Conservation (phyloP, 2,888 invertebrate genomes). For the Drosophila vallismaia region DNA sequence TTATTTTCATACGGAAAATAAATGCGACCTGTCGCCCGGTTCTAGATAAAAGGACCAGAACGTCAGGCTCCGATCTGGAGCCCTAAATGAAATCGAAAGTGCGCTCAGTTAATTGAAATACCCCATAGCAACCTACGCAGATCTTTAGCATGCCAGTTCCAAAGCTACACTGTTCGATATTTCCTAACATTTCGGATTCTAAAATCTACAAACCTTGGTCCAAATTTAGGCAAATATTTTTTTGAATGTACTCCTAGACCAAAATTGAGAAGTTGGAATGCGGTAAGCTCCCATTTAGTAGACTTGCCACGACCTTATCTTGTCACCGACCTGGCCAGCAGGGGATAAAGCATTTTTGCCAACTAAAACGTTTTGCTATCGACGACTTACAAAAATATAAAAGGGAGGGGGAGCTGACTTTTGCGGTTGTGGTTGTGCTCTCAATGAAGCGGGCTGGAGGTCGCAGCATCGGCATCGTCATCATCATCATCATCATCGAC, state of each 20-base stretch:
- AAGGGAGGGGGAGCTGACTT: constrained; percentile 1
- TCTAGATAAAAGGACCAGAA: constrained; percentile 24
- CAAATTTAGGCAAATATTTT: neutral
- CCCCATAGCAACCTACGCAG: constrained; percentile 62
- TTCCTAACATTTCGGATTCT: neutral
- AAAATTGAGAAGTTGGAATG: constrained; percentile 23
- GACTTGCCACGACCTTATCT: constrained; percentile 41
- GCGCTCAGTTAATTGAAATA: constrained; percentile 76
- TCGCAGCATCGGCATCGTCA: constrained; percentile 20
- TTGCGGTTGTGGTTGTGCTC: constrained; percentile 42
- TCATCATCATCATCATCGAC: constrained; percentile 19
- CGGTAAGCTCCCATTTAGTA: constrained; percentile 51
- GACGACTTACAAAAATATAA: neutral
- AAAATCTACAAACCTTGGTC: neutral
- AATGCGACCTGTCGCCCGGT: constrained; percentile 36
- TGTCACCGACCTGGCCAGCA: constrained; percentile 47
- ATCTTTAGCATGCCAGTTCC: constrained; percentile 32
- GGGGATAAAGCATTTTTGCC: constrained; percentile 44
- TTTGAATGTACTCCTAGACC: constrained; percentile 19
- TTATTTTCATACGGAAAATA: constrained; percentile 70
- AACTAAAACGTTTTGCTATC: constrained; percentile 44
- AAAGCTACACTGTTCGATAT: neutral
- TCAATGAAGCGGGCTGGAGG: constrained; percentile 42
- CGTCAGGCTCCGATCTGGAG: constrained; percentile 14
- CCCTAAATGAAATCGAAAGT: constrained; percentile 72